Evolutionary conservation across 2,113 vertebrate species (phyloP), one percentile per base, ranked within the genome.

Genomic region (Microcebus jonahi): DNA sequence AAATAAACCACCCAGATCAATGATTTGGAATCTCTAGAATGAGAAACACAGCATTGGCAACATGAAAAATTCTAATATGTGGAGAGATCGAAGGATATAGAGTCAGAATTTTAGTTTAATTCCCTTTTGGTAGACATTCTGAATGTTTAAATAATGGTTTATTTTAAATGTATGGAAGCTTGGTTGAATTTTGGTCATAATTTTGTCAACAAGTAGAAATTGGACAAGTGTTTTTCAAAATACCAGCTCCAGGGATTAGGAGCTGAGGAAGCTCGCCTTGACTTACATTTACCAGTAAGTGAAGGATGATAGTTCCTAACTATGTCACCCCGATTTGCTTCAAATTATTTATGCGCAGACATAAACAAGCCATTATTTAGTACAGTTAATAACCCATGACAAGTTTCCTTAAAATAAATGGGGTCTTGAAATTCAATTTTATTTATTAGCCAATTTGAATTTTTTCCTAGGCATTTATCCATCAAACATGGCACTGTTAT

Each of bases 391-490:
- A 99, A 98, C 98, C 98, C 97, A 96, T 98, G 98, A 97, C 97
- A 98, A 98, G 85, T 98, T 98, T 98, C 97, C 97, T 98, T 98
- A 98, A 98, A 98, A 98, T 98, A 98, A 98, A 98, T 98, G 96
- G 95, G 97, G 81, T 98, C 94, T 97, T 96, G 29, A 98, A 98
- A 98, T 97, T 96, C 95, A 98, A 96, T 96, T 96, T 99, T 98
- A 98, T 99, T 99, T 99, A 99, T 99, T 98, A 98, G 97, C 96
- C 98, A 98, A 98, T 98, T 98, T 97, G 87, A 97, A 95, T 98
- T 98, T 96, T 98, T 98, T 98, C 92, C 92, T 97, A 97, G 97
- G 97, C 98, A 98, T 99, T 99, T 99, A 99, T 98, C 98, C 97
- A 98, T 99, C 98, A 99, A 98, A 98, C 80, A 93, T 96, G 97